Base-by-base conservation (phyloP, 2,113 vertebrate genomes). In the Campylomormyrus numenius region DNA sequence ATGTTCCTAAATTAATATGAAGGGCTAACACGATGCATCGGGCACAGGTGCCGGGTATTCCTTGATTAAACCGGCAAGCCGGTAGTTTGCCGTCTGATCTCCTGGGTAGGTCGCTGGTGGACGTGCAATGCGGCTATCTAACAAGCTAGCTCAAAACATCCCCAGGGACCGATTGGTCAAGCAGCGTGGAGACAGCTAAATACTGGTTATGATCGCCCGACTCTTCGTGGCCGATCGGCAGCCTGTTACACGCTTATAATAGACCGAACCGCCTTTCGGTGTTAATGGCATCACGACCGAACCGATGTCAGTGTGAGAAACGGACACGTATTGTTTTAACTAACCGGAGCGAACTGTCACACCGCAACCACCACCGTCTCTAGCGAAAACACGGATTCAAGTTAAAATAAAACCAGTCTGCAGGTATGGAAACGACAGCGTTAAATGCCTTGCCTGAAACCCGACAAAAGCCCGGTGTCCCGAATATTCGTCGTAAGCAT, bases 321-420 rank as follows among this genome's bases (percentile, higher is more conserved):
- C 11, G 35, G 42, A 53, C 88, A 90, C 77, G 85, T 84, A 86
- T 90, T 80, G 88, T 89, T 87, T 42, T 83, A 87, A 84, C 88
- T 83, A 74, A 87, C 84, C 88, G 83, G 88, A 88, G 89, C 87
- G 83, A 48, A 85, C 88, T 77, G 58, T 74, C 89, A 90, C 90
- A 42, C 48, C 88, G 50, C 49, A 17, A 15, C 74, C 88, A 39
- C 66, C 88, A 66, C 53, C 85, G 88, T 74, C 50, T 84, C 77
- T 56, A 89, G 89, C 89, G 74, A 92, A 87, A 85, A 88, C 89
- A 89, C 85, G 77, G 87, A 90, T 56, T 90, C 87, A 10, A 35
- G 35, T 85, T 92, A 80, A 89, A 50, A 90, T 19, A 85, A 90
- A 48, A 91, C 88, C 49, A 89, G 87, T 89, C 50, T 50, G 8